Conservation (phyloP, 2,888 invertebrate genomes). For the Imbricaverruca yamaguchii region DNA sequence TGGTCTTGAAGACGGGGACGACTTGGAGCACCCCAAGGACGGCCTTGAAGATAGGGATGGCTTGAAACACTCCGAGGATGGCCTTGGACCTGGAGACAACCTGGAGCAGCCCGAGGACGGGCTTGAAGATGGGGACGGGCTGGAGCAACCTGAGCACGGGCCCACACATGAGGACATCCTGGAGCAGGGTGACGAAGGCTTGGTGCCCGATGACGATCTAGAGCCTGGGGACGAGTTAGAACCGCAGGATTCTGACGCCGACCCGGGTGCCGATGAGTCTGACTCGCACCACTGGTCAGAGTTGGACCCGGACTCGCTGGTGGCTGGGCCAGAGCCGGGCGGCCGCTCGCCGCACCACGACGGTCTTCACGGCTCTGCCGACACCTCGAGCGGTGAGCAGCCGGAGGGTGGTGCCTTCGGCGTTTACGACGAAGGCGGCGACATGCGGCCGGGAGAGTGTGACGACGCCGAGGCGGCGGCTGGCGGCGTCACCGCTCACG, state of each 20-base stretch:
- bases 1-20: too few relatives aligned
- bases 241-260: too few relatives aligned
- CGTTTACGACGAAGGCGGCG: background rate
- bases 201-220: too few relatives aligned
- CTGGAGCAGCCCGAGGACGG: background rate
- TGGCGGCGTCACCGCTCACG: background rate
- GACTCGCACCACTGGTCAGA: background rate
- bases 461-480: background rate
- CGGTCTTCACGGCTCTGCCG: background rate
- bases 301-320: background rate
- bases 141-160: too few relatives aligned
- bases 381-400: background rate
- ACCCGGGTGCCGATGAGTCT: too few relatives aligned
- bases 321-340: background rate
- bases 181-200: background rate
- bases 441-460: background rate
- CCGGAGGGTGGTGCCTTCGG: background rate
- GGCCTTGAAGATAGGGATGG: too few relatives aligned
- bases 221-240: too few relatives aligned
- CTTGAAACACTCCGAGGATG: too few relatives aligned
- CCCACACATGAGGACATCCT: background rate
- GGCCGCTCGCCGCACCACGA: background rate
- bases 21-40: too few relatives aligned
- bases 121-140: background rate
- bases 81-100: too few relatives aligned